These are phyloP conservation scores for Diglossa brunneiventris DNA, from an alignment of 2,113 vertebrate genomes.

Conservation along the genomic window DNA sequence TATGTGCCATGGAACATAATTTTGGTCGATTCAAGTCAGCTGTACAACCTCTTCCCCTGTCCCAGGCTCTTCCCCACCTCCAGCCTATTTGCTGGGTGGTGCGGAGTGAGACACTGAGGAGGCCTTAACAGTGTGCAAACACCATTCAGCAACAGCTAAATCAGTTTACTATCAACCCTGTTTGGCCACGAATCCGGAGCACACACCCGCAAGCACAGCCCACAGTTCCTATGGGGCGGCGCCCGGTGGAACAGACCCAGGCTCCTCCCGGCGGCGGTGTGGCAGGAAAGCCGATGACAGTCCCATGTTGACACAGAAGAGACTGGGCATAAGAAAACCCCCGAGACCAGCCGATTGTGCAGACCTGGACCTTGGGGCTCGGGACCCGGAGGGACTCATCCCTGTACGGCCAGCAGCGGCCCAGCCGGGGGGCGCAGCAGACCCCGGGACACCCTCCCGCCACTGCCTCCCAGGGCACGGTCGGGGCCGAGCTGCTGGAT, in stretches of 20 bases:
- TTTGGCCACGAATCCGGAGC: background rate
- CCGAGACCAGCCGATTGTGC: background rate
- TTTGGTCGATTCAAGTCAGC: background rate
- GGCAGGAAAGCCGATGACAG: background rate
- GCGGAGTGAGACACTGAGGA: background rate
- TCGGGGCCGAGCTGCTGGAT: background rate
- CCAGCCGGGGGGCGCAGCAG: background rate
- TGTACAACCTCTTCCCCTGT: background rate
- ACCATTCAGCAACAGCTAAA: background rate
- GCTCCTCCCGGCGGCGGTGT: accelerated
- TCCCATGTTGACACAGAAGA: background rate
- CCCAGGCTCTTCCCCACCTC: background rate
- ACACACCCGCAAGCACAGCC: background rate
- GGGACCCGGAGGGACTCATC: background rate
- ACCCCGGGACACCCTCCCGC: background rate
- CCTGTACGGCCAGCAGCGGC: background rate
- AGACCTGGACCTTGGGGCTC: too few species aligned
- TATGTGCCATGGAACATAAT: background rate
- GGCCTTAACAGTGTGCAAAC: background rate
- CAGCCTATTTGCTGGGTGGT: background rate
- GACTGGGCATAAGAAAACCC: background rate
- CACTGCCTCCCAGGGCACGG: too few species aligned
- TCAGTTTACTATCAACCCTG: background rate
- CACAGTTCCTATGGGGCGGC: too few species aligned
- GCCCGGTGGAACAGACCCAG: accelerated